A percentile compares a stretch with the other conserved stretches of the same genome.
Evolutionary conservation across 2,888 invertebrate genomes (phyloP).

Genomic region (Fragum whitleyi): DNA sequence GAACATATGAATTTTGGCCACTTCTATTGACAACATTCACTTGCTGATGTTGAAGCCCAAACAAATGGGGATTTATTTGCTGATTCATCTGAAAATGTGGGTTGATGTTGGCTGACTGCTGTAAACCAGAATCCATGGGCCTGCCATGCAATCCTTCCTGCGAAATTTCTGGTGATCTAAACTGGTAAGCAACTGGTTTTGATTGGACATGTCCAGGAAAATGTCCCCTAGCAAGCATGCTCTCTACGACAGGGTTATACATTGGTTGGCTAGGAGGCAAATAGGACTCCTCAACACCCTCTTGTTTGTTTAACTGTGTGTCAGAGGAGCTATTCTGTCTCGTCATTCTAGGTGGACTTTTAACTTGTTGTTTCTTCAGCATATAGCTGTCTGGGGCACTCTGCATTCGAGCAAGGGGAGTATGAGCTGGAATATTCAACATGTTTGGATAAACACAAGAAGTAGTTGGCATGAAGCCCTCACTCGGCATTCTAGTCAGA

Average conservation of each 20-base stretch:
- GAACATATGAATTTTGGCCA: not conserved
- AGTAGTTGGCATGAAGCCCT: not conserved
- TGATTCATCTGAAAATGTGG: not conserved
- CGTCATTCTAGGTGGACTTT: conserved; percentile 85
- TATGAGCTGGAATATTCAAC: conserved; percentile 9
- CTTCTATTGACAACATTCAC: not conserved
- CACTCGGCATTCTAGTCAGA: conserved; percentile 14
- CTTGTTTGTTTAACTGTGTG: conserved; percentile 87
- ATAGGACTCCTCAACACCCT: conserved; percentile 16
- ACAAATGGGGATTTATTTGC: not conserved
- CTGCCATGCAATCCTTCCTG: conserved; percentile 11
- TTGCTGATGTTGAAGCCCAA: not conserved
- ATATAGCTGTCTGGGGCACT: conserved; percentile 79
- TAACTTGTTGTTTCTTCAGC: conserved; percentile 29
- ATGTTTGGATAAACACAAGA: not conserved
- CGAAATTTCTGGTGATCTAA: conserved; percentile 31
- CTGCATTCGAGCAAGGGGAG: conserved; percentile 55
- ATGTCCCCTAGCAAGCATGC: conserved; percentile 9
- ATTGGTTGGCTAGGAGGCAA: not conserved
- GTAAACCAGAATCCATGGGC: not conserved
- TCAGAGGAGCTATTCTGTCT: conserved; percentile 88
- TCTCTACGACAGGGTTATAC: not conserved
- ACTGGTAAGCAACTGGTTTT: conserved; percentile 55
- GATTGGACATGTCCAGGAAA: conserved; percentile 40
- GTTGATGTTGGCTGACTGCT: not conserved